Evolutionary conservation across 2,797 vertebrate species (phyloP).

Genomic region (Pseudotriccus pelzelni): DNA sequence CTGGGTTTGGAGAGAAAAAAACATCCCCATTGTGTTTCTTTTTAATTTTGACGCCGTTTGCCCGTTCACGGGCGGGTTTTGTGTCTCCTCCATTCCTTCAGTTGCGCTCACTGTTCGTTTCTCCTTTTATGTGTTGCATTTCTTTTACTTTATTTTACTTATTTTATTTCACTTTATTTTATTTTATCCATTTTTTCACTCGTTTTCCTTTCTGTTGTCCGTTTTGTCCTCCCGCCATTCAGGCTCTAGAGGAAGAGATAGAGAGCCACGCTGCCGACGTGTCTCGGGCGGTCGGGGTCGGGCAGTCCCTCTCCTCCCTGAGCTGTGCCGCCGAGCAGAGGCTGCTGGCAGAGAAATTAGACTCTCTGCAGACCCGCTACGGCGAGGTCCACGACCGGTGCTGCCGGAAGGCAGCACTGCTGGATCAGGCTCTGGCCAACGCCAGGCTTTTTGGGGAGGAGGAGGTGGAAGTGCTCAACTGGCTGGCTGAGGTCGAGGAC

Average conservation of each 20-base stretch:
- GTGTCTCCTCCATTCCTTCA: background rate
- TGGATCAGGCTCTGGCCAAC: slow-evolving; percentile 93
- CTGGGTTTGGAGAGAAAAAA: background rate
- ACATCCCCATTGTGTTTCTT: background rate
- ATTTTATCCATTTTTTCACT: background rate
- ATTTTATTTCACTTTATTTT: background rate
- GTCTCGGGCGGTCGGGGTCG: slow-evolving; percentile 81
- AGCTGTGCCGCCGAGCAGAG: slow-evolving; percentile 84
- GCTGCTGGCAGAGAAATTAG: slow-evolving; percentile 86
- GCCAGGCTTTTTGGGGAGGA: slow-evolving; percentile 97
- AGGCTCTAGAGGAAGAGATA: slow-evolving; percentile 92
- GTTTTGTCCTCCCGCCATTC: slow-evolving; percentile 73
- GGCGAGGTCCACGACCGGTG: slow-evolving; percentile 86
- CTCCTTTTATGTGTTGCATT: background rate
- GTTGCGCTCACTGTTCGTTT: background rate
- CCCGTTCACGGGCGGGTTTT: background rate
- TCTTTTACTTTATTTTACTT: too few species aligned
- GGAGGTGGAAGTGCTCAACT: slow-evolving; percentile 99
- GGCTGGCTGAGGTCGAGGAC: slow-evolving; percentile 97
- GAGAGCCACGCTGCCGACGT: slow-evolving; percentile 78
- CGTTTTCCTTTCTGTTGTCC: slow-evolving; percentile 62
- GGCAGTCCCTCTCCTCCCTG: slow-evolving; percentile 86
- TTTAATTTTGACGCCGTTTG: slow-evolving; percentile 13
- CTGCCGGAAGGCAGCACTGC: slow-evolving; percentile 83
- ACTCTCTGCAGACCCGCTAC: slow-evolving; percentile 83